Evolutionary conservation across 2,888 invertebrate species (phyloP).

Genomic region (Bombyx huttoni): DNA sequence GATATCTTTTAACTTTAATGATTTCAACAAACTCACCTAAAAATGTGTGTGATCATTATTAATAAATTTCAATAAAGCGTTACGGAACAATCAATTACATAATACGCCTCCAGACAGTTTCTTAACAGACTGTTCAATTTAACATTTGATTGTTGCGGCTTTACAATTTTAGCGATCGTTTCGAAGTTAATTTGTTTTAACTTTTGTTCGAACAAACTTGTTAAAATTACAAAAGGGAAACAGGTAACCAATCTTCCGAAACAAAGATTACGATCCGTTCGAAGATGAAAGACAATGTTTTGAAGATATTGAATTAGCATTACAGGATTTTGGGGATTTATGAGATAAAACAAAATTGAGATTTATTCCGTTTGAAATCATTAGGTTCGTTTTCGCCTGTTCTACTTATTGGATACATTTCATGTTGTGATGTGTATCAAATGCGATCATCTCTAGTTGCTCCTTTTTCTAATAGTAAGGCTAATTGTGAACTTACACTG

Average conservation of each 20-base stretch:
- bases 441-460: too few species aligned
- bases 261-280: constrained; percentile 32
- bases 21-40: neutral
- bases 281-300: constrained; percentile 34
- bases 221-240: constrained; percentile 43
- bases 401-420: neutral
- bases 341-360: neutral
- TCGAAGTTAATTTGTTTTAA: constrained; percentile 27
- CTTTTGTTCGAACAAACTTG: constrained; percentile 37
- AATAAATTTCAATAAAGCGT: neutral
- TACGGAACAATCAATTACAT: constrained; percentile 2
- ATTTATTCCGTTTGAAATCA: neutral
- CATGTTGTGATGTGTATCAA: too few species aligned
- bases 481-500: too few species aligned
- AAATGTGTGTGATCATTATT: neutral
- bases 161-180: constrained; percentile 14
- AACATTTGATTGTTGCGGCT: neutral
- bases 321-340: constrained; percentile 26
- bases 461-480: too few species aligned
- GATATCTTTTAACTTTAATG: too few species aligned
- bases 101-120: neutral
- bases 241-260: constrained; percentile 40
- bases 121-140: neutral
- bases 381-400: neutral
- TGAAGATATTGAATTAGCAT: constrained; percentile 48